Evolutionary conservation across 2,888 invertebrate genomes (phyloP), one percentile per base, ranked within the genome.

Genomic region (Imbricaverruca yamaguchii): DNA sequence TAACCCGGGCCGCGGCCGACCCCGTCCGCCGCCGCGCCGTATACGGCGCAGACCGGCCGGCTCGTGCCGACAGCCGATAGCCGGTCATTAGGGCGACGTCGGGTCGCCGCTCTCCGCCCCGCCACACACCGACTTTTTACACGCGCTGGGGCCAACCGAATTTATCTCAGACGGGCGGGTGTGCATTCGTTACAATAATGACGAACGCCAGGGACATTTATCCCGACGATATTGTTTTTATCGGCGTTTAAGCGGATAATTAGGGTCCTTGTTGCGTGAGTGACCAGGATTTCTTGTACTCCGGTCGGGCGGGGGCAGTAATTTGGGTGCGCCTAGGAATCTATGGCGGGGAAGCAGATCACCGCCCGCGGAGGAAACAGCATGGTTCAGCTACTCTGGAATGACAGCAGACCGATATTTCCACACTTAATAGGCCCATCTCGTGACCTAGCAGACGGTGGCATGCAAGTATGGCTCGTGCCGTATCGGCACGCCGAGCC

Each of bases 391-490:
- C n/a, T 25, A 12, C 63, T n/a, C 10, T n/a, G 63, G 67, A 67
- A 67, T 67, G 67, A 67, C 65, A 67, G 13, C 21, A 67, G 67
- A 25, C 67, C 67, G 67, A 21, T 67, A 67, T 67, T 67, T 67
- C 10, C n/a, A 11, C 23, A 11, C 12, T 23, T 25, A 67, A 67
- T 67, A 23, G 67, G 67, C 67, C 67, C 67, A 23, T 23, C 67
- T 25, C 67, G 67, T 67, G 67, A 8, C 23, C 67, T 23, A 7
- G 57, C 57, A 23, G 23, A 67, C 11, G 67, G 11, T 39, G 39
- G 39, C 39, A 39, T 39, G 39, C 39, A 39, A 4, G 39, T 23
- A 11, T 11, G 67, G 67, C 21, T 21, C 25, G 67, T 67, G 67
- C 67, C 67, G 25, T 63, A 63, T n/a, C 21, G 9, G 63, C 63